phyloP scores from a whole-genome alignment of 2,113 vertebrate species.

The Gorsachius goisagi region DNA sequence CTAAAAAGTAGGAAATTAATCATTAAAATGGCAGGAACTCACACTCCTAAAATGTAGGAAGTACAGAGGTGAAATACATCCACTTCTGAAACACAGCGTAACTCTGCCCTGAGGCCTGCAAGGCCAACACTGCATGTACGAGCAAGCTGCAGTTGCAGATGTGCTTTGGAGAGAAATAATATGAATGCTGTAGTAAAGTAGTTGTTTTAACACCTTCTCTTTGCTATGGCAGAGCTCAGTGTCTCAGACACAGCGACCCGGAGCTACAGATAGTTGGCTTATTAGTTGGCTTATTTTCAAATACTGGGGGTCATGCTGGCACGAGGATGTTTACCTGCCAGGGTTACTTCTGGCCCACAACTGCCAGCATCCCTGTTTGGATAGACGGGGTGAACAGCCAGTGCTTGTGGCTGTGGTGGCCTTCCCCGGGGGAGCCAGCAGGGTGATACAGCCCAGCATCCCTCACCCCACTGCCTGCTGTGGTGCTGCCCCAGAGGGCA shows the following conservation, averaged over 20 bases:
- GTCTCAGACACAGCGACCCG: background rate
- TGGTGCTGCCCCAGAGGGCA: background rate
- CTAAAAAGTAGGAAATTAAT: background rate
- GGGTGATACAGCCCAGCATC: accelerated
- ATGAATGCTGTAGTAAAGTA: background rate
- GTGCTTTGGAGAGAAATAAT: background rate
- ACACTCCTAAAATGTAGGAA: background rate
- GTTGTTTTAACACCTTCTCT: background rate
- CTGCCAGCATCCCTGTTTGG: background rate
- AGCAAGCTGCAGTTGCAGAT: background rate
- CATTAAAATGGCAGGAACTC: background rate
- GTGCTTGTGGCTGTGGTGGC: background rate
- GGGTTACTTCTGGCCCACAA: background rate
- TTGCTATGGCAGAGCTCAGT: background rate
- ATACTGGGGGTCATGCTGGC: accelerated
- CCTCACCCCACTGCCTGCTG: background rate
- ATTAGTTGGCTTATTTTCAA: background rate
- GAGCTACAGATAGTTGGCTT: background rate
- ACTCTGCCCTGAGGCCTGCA: background rate
- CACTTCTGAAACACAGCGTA: background rate
- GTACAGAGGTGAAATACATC: background rate
- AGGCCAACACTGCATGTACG: background rate
- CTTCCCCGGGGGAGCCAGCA: background rate
- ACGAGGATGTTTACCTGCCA: accelerated
- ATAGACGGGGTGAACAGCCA: background rate